Evolutionary conservation across 2,113 vertebrate species (phyloP).

Genomic region (Maylandia zebra): DNA sequence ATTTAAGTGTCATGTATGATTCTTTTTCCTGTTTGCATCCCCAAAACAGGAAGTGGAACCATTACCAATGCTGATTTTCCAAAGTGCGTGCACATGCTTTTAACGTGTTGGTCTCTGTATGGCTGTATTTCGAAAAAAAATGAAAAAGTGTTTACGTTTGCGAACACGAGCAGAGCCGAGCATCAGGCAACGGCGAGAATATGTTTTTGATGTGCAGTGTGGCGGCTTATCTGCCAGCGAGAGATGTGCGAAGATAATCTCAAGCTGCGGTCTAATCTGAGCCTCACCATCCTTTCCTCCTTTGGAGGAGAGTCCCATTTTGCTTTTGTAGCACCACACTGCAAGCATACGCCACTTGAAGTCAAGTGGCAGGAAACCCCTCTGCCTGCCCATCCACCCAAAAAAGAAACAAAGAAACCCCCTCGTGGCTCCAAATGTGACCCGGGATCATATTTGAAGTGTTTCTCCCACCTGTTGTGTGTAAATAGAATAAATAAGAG

Average conservation of each 20-base stretch:
- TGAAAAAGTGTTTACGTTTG: not conserved
- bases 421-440: not conserved
- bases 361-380: not conserved
- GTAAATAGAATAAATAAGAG: constrained; percentile 33
- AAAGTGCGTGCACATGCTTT: not conserved
- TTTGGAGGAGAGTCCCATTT: constrained; percentile 18
- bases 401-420: not conserved
- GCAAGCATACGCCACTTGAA: not conserved
- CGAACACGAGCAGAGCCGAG: constrained; percentile 11
- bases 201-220: not conserved
- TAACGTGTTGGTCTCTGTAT: constrained; percentile 20
- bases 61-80: constrained; percentile 11
- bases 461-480: constrained; percentile 5
- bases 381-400: not conserved
- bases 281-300: constrained; percentile 23
- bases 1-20: not conserved
- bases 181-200: not conserved
- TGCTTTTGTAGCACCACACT: constrained; percentile 51
- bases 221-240: not conserved
- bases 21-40: constrained; percentile 21
- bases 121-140: not conserved
- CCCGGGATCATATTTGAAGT: not conserved
- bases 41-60: not conserved
- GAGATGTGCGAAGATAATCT: constrained; percentile 9
- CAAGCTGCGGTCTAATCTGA: constrained; percentile 55